A percentile compares a stretch with the other conserved stretches of the same genome.
These are phyloP conservation scores for Lateolabrax maculatus DNA, from an alignment of 2,797 vertebrate species.

Conservation along the genomic window DNA sequence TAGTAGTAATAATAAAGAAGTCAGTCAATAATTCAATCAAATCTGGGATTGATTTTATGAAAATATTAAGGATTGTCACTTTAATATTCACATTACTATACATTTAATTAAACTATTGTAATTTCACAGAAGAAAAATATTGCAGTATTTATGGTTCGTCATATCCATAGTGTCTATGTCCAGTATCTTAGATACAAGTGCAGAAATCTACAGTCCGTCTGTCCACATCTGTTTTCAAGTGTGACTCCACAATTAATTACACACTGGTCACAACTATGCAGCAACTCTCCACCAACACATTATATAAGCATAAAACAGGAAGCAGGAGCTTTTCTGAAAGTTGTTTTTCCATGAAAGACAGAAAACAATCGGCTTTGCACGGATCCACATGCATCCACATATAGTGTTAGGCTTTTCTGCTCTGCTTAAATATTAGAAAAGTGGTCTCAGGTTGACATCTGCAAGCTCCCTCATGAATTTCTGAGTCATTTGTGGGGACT, in stretches of 20 bases:
- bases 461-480: slow-evolving; percentile 55
- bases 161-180: background rate
- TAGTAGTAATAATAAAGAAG: background rate
- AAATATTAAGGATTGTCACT: background rate
- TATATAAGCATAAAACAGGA: slow-evolving; percentile 76
- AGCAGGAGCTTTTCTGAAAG: slow-evolving; percentile 75
- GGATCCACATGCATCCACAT: slow-evolving; percentile 52
- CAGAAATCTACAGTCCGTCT: slow-evolving; percentile 34
- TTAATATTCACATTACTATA: background rate
- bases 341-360: slow-evolving; percentile 71
- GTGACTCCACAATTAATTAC: slow-evolving; percentile 73
- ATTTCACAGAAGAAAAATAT: background rate
- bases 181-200: slow-evolving; percentile 20
- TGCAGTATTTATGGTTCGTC: background rate
- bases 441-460: slow-evolving; percentile 54
- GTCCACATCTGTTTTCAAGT: slow-evolving; percentile 76
- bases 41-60: background rate
- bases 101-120: background rate
- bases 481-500: slow-evolving; percentile 62
- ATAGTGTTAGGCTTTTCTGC: no score
- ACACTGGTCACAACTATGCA: slow-evolving; percentile 66
- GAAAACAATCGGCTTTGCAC: slow-evolving; percentile 65
- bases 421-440: slow-evolving; percentile 31
- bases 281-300: slow-evolving; percentile 64
- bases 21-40: background rate